Base-by-base conservation (phyloP, 2,888 invertebrate genomes). In the Agapostemon virescens region DNA sequence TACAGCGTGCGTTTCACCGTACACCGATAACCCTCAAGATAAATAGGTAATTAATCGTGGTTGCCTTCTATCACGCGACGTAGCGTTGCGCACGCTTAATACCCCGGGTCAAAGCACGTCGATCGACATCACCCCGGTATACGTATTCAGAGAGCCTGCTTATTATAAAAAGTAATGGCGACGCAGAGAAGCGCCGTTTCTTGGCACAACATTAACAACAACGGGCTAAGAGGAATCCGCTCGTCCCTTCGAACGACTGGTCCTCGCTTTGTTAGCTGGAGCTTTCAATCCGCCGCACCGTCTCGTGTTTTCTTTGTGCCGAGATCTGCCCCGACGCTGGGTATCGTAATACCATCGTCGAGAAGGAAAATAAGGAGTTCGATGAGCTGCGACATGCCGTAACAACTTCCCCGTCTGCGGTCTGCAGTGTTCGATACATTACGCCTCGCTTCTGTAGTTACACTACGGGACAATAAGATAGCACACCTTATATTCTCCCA, bases 21-120 rank as follows among this genome's bases (percentile, higher is more conserved):
- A 69, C 72, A 69, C 81, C 82, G 82, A 82, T 82, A 82, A 81
- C 77, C 81, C 77, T 77, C 49, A 67, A 77, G 82, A 81, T 81
- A 82, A 82, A 81, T 77, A 81, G 72, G 81, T 82, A 81, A 81
- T 82, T 82, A 81, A 82, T 82, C 81, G 82, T 70, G 81, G 82
- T 82, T 81, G 69, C 82, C 70, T 73, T 77, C 69, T 81, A 77
- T 77, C 82, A 82, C 82, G 82, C 82, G 71, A 82, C 58, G 69
- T 63, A 74, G 63, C 82, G 81, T 81, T 77, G 82, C 77, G 77
- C 82, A 74, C 81, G 81, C 77, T 81, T 77, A 77, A 77, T 73
- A 73, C 71, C 55, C 30, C 81, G 70, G 80, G 81, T 82, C 82
- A 81, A 81, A 81, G 81, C 70, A 77, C 77, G 74, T 61, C 69